Base-by-base conservation (phyloP, 2,888 invertebrate genomes). In the Electrophaes corylata region DNA sequence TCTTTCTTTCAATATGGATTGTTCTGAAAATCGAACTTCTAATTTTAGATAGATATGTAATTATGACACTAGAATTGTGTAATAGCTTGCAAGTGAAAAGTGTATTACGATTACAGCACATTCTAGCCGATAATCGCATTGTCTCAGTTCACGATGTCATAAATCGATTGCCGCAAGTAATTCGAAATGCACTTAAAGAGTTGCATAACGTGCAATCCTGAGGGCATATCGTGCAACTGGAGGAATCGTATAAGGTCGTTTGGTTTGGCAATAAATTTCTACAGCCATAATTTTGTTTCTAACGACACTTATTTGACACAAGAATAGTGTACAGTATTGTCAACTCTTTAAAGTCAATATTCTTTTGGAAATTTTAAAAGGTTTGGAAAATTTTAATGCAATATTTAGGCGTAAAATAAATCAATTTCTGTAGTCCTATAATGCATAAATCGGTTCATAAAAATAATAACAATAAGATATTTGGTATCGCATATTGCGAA, bases 131-230 rank as follows among this genome's bases (percentile, higher is more conserved):
- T 54, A 49, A 55, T 49, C 48, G 18, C 6, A 55, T 41, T 48
- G 52, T 57, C 43, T 47, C 39, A 20, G 20, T 29, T 19, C 44
- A 64, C 67, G 70, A 64, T 79, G 80, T 83, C 84, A 86, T 84
- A 87, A 86, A 84, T 83, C 76, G 78, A 76, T 66, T 67, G 76
- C 75, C 68, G 70, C 67, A 75, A 73, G 76, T 72, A 79, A 80
- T 81, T 82, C 71, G 72, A 80, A 81, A 72, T 77, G 76, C 75
- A 72, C 67, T 71, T 65, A 33, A 29, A 43, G 65, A 46, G 64
- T 90, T 88, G 78, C 83, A 75, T 86, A 88, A 88, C 61, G 63
- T 67, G 66, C 67, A 72, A 74, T 78, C 83, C 86, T 75, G 64
- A 40, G 46, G 33, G 20, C 39, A 16, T 53, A 29, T 44, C 8